Evolutionary conservation across 2,113 vertebrate genomes (phyloP).

Genomic region (Salvator merianae): DNA sequence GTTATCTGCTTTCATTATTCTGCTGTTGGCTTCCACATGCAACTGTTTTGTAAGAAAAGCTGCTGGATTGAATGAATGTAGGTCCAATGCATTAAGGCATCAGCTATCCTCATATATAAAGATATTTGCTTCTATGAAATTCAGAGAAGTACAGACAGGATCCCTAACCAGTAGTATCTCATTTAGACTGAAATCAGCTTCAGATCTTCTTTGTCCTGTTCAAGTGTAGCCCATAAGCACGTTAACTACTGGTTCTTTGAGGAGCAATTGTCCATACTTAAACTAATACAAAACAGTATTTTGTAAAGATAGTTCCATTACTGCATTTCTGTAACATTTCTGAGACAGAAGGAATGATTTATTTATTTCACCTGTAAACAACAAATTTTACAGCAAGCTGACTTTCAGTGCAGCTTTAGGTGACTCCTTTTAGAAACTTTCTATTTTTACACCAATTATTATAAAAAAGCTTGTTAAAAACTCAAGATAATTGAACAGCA

Average conservation of each 20-base stretch:
- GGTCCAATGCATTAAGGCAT: too few species aligned
- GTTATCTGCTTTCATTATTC: too few species aligned
- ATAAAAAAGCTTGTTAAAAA: constrained; percentile 44
- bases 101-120: too few species aligned
- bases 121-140: too few species aligned
- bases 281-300: neutral
- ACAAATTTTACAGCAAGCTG: neutral
- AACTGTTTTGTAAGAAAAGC: too few species aligned
- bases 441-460: constrained; percentile 46
- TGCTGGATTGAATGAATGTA: too few species aligned
- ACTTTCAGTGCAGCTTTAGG: constrained; percentile 15
- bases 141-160: too few species aligned
- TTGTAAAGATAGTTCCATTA: neutral
- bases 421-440: constrained; percentile 15
- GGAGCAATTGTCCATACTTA: neutral
- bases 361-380: constrained; percentile 10
- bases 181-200: too few species aligned
- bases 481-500: constrained; percentile 38
- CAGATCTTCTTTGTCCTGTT: neutral
- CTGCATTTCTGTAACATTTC: neutral
- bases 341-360: constrained; percentile 15
- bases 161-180: too few species aligned
- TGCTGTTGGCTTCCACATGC: too few species aligned
- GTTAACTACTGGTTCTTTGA: constrained; percentile 1
- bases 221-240: neutral